phyloP scores from a whole-genome alignment of 2,113 vertebrate genomes.

The Gallinago media region DNA sequence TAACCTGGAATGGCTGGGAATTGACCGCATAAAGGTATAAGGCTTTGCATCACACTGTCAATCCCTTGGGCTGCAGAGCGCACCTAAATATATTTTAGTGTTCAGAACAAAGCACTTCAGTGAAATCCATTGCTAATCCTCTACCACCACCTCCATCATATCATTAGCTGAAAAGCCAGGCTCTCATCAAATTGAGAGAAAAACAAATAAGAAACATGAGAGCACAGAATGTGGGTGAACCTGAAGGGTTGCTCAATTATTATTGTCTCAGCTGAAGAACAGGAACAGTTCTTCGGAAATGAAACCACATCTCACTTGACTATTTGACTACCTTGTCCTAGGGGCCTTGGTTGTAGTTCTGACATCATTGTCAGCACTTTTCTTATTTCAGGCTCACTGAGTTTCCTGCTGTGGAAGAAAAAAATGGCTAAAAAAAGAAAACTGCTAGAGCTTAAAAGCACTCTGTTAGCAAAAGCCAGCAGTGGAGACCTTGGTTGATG shows the following conservation, averaged over 20 bases:
- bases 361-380: constrained; percentile 40
- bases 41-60: neutral
- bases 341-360: constrained; percentile 46
- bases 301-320: constrained; percentile 5
- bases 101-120: constrained; percentile 1
- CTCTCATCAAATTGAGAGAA: neutral
- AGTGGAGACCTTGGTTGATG: constrained; percentile 9
- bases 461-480: constrained; percentile 41
- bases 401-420: constrained; percentile 38
- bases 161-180: constrained; percentile 20
- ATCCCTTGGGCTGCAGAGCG: neutral
- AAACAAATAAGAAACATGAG: neutral
- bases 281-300: neutral
- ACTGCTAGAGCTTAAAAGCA: constrained; percentile 55
- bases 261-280: constrained; percentile 4
- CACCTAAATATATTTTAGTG: neutral
- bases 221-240: neutral
- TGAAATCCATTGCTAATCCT: neutral
- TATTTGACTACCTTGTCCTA: constrained; percentile 32
- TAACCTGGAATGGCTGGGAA: neutral
- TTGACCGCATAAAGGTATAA: neutral
- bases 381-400: constrained; percentile 6
- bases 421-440: constrained; percentile 57
- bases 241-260: constrained; percentile 17
- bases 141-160: neutral